These are phyloP conservation scores for Eidolon dupreanum DNA, from an alignment of 2,797 vertebrate genomes.

Conservation along the genomic window DNA sequence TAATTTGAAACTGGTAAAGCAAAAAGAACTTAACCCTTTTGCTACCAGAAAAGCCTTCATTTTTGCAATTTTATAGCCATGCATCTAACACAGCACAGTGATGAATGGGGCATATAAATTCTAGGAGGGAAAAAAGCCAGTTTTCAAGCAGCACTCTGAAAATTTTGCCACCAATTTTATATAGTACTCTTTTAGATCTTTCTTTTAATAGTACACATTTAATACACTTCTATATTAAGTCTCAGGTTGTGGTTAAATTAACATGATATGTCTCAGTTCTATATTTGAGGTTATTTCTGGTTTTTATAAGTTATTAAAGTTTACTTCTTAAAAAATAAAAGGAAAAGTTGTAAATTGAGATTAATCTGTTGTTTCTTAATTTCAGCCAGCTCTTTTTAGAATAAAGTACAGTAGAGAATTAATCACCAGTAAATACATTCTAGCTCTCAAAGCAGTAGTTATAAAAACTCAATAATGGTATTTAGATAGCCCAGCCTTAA, in stretches of 20 bases:
- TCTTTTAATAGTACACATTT: conserved; percentile 51
- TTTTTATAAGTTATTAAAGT: conserved; percentile 43
- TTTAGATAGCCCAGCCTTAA: conserved; percentile 35
- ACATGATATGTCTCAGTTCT: conserved; percentile 11
- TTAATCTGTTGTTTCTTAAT: conserved; percentile 50
- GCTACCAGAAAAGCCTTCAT: conserved; percentile 83
- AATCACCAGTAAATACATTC: conserved; percentile 20
- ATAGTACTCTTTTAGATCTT: not conserved
- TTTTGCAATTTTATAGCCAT: conserved; percentile 68
- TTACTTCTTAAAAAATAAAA: conserved; percentile 57
- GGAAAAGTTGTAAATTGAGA: not conserved
- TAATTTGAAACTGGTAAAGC: conserved; percentile 95
- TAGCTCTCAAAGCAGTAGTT: not conserved
- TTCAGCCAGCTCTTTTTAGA: conserved; percentile 35
- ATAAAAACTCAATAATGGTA: conserved; percentile 9
- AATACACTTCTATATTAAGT: conserved; percentile 46
- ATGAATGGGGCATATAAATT: conserved; percentile 30
- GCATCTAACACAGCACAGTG: conserved; percentile 25
- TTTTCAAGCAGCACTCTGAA: conserved; percentile 57
- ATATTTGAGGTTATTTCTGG: conserved; percentile 47
- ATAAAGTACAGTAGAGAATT: conserved; percentile 39
- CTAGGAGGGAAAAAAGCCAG: not conserved
- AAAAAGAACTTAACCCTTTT: conserved; percentile 90
- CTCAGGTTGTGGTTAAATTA: conserved; percentile 61
- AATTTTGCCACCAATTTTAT: conserved; percentile 44